Base-by-base conservation (phyloP, 2,888 invertebrate genomes). In the Chorisops tibialis region DNA sequence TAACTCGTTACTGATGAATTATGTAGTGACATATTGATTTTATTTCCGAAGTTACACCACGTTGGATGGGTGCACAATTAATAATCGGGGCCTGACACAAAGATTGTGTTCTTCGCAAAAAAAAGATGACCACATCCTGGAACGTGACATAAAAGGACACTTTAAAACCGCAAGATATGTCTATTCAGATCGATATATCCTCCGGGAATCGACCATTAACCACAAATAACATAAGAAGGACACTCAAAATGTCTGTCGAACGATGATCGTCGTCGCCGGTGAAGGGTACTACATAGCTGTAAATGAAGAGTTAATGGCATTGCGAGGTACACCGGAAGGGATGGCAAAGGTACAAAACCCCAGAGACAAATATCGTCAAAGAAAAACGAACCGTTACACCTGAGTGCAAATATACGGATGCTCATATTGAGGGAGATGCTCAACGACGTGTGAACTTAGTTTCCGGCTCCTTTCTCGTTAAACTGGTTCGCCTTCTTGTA, bases 121-220 rank as follows among this genome's bases (percentile, higher is more conserved):
- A 16, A 54, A 54, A 19, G 54, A 16, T 41, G 24, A 54, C 54
- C 54, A 43, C 54, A 54, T 54, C 54, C 54, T 41, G 54, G 54
- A 54, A 54, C 54, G 54, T 54, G 54, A 54, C 54, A 41, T 54
- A 21, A 22, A 54, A 39, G 9, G 30, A 30, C 30, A 30, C 30
- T 30, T 30, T 5, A 30, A 30, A 30, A 30, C 30, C 30, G 9
- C 30, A 30, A 30, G 30, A 30, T 30, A 30, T 30, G 30, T 7
- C 30, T 9, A 30, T 30, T 30, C 30, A 30, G 30, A 30, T 30
- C 30, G 30, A 30, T 2, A 30, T 30, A 30, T 30, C 30, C 30
- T 30, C 9, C 30, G 9, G 30, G 30, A 30, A 30, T 5, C 5
- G n/a, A 30, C 5, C 30, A 30, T 30, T 30, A 30, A 30, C 30